Conservation (phyloP, 2,888 invertebrate genomes). For the Nephrocerus scutellatus region DNA sequence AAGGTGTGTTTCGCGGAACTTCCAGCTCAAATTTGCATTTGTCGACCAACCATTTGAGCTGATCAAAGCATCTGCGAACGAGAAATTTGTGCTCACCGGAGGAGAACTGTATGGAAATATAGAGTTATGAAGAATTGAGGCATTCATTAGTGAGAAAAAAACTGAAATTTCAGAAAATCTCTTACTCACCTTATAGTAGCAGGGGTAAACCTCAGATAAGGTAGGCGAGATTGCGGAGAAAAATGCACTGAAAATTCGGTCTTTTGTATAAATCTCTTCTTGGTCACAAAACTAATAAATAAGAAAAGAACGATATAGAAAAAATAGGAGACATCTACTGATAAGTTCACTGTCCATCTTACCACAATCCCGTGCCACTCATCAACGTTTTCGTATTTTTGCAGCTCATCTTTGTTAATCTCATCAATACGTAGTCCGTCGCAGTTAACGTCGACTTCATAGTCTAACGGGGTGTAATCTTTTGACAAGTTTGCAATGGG, state of each 20-base stretch:
- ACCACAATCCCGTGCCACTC: slow-evolving; percentile 41
- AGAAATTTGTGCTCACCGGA: slow-evolving; percentile 36
- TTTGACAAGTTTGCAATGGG: slow-evolving; percentile 34
- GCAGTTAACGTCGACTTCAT: slow-evolving; percentile 28
- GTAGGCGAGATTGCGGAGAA: slow-evolving; percentile 30
- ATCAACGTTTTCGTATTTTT: slow-evolving; percentile 29
- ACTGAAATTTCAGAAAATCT: background rate
- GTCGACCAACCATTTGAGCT: slow-evolving; percentile 32
- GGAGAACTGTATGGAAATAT: slow-evolving; percentile 29
- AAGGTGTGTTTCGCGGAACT: slow-evolving; percentile 24
- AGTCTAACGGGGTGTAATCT: slow-evolving; percentile 31
- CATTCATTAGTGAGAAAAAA: background rate
- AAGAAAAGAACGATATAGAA: background rate
- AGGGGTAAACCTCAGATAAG: slow-evolving; percentile 38
- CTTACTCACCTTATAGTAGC: slow-evolving; percentile 36
- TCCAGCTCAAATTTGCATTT: slow-evolving; percentile 31
- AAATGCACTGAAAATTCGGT: slow-evolving; percentile 34
- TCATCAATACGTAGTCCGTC: slow-evolving; percentile 30
- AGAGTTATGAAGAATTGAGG: background rate
- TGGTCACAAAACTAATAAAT: background rate
- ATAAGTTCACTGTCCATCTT: background rate
- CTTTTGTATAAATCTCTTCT: slow-evolving; percentile 26
- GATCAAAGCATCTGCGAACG: slow-evolving; percentile 37
- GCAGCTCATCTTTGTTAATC: slow-evolving; percentile 25
- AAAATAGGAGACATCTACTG: background rate